Base-by-base conservation (phyloP, 2,888 invertebrate genomes). In the Augochlorella aurata region DNA sequence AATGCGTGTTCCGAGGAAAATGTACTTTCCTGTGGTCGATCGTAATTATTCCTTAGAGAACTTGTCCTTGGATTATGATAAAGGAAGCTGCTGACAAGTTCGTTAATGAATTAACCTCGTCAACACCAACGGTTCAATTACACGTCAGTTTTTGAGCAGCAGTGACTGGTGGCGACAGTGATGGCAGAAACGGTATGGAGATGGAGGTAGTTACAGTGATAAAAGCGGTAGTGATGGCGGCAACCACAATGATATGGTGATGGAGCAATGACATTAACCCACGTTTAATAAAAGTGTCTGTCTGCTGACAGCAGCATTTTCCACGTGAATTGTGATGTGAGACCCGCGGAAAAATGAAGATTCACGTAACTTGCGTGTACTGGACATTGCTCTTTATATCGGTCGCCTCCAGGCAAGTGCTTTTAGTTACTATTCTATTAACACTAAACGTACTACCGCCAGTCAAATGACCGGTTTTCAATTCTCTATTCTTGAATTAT, bases 301-400 rank as follows among this genome's bases (percentile, higher is more conserved):
- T 29, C 54, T 70, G 66, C 69, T 69, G 70, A 79, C 66, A 61
- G 65, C 44, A 54, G n/a, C 79, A 49, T 70, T 66, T 52, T 74
- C 16, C 21, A 63, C 44, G n/a, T 12, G n/a, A 58, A 58, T 16
- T 47, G 80, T 81, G 61, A 81, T 81, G 74, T 74, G 24, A 81
- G 52, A 10, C 38, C 47, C 72, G 50, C 63, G 70, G 77, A 63
- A 72, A 87, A 45, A 96, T 96, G 96, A 95, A 95, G 95, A 94
- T 95, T 93, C 94, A 94, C 91, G 93, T 95, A 91, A 94, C 94
- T 92, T 93, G 94, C 89, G 94, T 95, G 91, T 95, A 95, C 93
- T 95, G 95, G 94, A 95, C 95, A 92, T 94, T 95, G 91, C 94
- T 95, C 94, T 94, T 95, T 85, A 95, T 95, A 91, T 95, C 95